Percentiles rank a stretch among this genome's conserved stretches.
These are phyloP conservation scores for Metellina segmentata DNA, from an alignment of 2,888 invertebrate species.

Conservation along the genomic window DNA sequence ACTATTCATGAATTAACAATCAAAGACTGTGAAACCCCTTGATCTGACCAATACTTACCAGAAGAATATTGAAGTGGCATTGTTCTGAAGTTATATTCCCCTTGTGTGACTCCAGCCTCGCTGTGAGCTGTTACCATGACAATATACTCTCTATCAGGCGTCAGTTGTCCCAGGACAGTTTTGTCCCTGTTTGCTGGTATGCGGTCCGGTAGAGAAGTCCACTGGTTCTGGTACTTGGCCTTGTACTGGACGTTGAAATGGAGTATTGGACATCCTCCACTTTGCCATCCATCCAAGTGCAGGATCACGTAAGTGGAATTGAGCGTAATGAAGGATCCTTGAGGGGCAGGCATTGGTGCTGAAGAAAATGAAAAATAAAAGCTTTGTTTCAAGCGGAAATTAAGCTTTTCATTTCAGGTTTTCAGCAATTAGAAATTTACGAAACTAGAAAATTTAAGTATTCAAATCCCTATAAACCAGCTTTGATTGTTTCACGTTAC, in stretches of 20 bases:
- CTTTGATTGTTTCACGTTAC: no score
- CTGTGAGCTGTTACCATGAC: conserved; percentile 81
- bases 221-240: conserved; percentile 59
- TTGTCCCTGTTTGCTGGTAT: conserved; percentile 51
- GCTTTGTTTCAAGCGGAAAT: not conserved
- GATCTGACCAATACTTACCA: conserved; percentile 20
- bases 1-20: no score
- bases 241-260: conserved; percentile 80
- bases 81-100: conserved; percentile 80
- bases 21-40: no score
- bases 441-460: no score
- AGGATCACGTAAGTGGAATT: conserved; percentile 81
- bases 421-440: no score
- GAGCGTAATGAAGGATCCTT: conserved; percentile 79
- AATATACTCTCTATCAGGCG: conserved; percentile 81
- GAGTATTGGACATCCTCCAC: conserved; percentile 80
- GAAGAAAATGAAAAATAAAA: conserved; percentile 18
- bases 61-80: conserved; percentile 77
- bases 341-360: conserved; percentile 81
- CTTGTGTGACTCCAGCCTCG: conserved; percentile 81
- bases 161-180: conserved; percentile 78
- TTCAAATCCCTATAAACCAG: no score
- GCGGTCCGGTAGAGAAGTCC: conserved; percentile 57
- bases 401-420: not conserved
- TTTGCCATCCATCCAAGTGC: conserved; percentile 80